Conservation (phyloP, 2,113 vertebrate genomes). For the Phaethornis superciliosus region DNA sequence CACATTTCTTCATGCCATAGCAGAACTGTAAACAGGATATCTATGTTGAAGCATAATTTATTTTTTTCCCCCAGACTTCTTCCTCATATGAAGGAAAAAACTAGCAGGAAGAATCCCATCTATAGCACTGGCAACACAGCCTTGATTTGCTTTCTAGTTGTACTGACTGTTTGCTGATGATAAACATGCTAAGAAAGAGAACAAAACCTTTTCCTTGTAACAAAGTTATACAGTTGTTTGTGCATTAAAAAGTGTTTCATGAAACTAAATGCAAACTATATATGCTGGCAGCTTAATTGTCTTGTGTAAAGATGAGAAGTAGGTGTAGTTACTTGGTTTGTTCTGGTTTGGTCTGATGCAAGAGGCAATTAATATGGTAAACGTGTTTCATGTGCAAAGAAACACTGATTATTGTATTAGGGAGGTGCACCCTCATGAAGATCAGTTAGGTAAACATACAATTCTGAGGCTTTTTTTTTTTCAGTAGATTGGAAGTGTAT, state of each 20-base stretch:
- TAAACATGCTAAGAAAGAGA: neutral
- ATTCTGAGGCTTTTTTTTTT: neutral
- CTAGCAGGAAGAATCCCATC: neutral
- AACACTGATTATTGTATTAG: neutral
- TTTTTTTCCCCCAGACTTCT: neutral
- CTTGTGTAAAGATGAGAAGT: neutral
- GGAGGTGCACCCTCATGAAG: neutral
- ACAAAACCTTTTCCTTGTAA: neutral
- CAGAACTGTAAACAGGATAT: neutral
- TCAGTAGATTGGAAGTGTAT: neutral
- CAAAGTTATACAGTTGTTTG: neutral
- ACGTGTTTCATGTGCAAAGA: neutral
- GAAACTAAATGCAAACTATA: neutral
- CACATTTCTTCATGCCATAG: neutral
- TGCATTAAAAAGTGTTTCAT: conserved; percentile 2
- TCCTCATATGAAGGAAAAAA: neutral
- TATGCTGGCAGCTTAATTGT: neutral
- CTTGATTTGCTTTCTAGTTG: conserved; percentile 12
- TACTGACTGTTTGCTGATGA: neutral
- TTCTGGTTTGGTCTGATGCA: neutral
- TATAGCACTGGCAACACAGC: neutral
- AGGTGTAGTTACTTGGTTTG: neutral
- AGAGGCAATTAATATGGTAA: neutral
- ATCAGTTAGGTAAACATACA: neutral
- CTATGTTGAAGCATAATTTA: neutral